Percentiles rank a stretch among this genome's conserved stretches.
Evolutionary conservation across 2,888 invertebrate species (phyloP).

Genomic region (Neoascia interrupta): DNA sequence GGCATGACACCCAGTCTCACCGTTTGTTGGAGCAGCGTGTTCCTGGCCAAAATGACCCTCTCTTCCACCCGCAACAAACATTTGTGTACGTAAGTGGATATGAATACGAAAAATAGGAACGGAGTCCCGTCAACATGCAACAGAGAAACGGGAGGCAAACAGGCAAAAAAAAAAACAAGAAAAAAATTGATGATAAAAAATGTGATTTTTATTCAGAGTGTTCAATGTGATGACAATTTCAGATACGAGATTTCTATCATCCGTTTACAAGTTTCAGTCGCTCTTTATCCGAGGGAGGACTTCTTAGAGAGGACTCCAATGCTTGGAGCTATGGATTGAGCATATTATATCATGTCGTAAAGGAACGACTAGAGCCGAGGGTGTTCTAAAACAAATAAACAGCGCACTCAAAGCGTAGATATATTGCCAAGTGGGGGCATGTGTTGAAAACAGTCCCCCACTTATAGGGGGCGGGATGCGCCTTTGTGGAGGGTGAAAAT

Average conservation of each 20-base stretch:
- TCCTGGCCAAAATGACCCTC: slow-evolving; percentile 52
- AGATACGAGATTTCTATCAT: slow-evolving; percentile 68
- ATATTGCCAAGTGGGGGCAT: neutral
- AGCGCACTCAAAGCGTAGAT: slow-evolving; percentile 9
- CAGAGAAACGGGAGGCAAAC: slow-evolving; percentile 45
- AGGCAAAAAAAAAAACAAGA: neutral
- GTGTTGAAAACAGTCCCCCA: too few species aligned
- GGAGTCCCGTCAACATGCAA: slow-evolving; percentile 51
- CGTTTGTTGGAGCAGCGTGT: slow-evolving; percentile 4
- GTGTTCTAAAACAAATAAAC: slow-evolving; percentile 48
- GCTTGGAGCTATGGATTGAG: neutral
- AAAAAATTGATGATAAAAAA: slow-evolving; percentile 65
- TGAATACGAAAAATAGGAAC: slow-evolving; percentile 49
- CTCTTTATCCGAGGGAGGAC: slow-evolving; percentile 31
- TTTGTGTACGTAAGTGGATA: slow-evolving; percentile 57
- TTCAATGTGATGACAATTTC: slow-evolving; percentile 69
- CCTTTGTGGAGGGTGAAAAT: slow-evolving; percentile 44
- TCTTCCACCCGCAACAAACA: slow-evolving; percentile 40
- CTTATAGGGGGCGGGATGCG: too few species aligned
- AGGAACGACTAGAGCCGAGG: slow-evolving; percentile 34
- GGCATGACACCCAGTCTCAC: slow-evolving; percentile 13
- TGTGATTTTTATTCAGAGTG: slow-evolving; percentile 69
- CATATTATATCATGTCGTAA: slow-evolving; percentile 34
- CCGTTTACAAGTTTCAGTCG: slow-evolving; percentile 57
- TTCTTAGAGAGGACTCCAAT: slow-evolving; percentile 15